Conservation (phyloP, 1,140 invertebrate species). For the Leptoteleia sp. region DNA sequence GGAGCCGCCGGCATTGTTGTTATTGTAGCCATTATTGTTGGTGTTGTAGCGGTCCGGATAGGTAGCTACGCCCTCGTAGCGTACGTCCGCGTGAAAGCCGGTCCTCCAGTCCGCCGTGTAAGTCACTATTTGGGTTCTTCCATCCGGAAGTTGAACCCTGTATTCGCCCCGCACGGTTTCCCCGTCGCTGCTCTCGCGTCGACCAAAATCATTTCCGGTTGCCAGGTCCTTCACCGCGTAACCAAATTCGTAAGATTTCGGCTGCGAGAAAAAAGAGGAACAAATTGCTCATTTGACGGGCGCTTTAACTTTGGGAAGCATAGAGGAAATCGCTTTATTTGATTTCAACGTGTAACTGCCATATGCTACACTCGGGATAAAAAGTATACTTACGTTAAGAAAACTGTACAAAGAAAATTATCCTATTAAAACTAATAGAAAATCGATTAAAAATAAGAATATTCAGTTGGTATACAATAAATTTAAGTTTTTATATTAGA, state of each 20-base stretch:
- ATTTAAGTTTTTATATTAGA: too few species aligned
- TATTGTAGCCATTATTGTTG: slow-evolving; percentile 71
- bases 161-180: slow-evolving; percentile 87
- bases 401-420: too few species aligned
- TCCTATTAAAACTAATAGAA: too few species aligned
- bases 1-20: slow-evolving; percentile 51
- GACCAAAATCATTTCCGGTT: slow-evolving; percentile 87
- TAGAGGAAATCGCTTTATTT: too few species aligned
- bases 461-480: too few species aligned
- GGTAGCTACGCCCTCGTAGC: slow-evolving; percentile 87
- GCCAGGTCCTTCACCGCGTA: slow-evolving; percentile 89
- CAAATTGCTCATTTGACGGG: too few species aligned
- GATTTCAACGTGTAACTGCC: too few species aligned
- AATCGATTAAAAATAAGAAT: too few species aligned
- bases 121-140: slow-evolving; percentile 86
- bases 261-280: slow-evolving; percentile 79
- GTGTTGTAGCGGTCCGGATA: slow-evolving; percentile 83
- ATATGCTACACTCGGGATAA: too few species aligned
- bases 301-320: too few species aligned
- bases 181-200: slow-evolving; percentile 87
- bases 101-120: slow-evolving; percentile 90
- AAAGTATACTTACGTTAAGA: too few species aligned
- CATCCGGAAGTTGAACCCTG: slow-evolving; percentile 87
- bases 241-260: slow-evolving; percentile 89
- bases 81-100: slow-evolving; percentile 90